Evolutionary conservation across 1,140 invertebrate species (phyloP), one percentile per base, ranked within the genome.

Genomic region (Frieseomelitta varia): DNA sequence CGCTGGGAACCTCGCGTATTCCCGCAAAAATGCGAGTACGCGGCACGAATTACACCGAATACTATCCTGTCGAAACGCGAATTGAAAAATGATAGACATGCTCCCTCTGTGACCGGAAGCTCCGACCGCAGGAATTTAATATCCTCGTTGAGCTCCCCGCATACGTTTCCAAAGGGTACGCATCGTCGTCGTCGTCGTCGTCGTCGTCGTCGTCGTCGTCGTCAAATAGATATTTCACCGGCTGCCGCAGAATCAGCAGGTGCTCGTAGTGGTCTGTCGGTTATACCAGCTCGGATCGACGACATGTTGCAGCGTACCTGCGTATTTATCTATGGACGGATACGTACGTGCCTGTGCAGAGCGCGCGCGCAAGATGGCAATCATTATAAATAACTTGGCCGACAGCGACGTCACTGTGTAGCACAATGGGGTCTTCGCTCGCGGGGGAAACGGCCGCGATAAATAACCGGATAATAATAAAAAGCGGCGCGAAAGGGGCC

Each of bases 401-500:
- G 82, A 81, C 85, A 58, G 63, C 84, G 79, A 87, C 85, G 86
- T 88, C 87, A 83, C 83, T 79, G 30, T 79, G 30, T 47, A 63
- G 65, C 86, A 92, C 92, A 92, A 92, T 91, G 88, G 92, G 78
- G 88, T 81, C 88, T 89, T 91, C 90, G 92, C 92, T 91, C 47
- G 69, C 79, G 88, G 76, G 87, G 88, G 84, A 92, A 92, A 92
- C 83, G 87, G 77, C 85, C 74, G 84, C 77, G 87, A 92, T 93
- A 92, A 93, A 92, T 93, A 93, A 92, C 74, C n/a, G 27, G 85
- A 81, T 90, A 92, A 92, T 92, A 92, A 92, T 90, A 92, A 92
- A 92, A 92, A 92, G 78, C 74, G 58, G 82, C 86, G 86, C 72
- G 75, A 68, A 55, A 76, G 63, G 61, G 69, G 39, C 55, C 30